A percentile compares a stretch with the other conserved stretches of the same genome.
Conservation (phyloP, 2,888 invertebrate species). For the Tubulanus polymorphus region DNA sequence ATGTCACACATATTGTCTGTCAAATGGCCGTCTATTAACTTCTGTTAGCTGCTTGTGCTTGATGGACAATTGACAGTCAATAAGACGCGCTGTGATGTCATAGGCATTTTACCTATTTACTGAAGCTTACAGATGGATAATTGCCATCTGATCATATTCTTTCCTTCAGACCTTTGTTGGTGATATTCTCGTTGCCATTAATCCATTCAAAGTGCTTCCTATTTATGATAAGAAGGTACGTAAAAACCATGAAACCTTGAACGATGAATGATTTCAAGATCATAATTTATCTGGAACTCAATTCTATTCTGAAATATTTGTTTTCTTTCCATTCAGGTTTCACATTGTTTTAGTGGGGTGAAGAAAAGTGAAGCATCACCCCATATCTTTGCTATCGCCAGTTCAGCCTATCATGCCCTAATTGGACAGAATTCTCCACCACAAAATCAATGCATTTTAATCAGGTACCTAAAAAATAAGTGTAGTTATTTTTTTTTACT, state of each 20-base stretch:
- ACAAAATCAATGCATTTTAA: conserved; percentile 45
- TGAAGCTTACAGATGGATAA: too few species aligned
- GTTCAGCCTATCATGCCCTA: conserved; percentile 43
- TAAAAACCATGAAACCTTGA: neutral
- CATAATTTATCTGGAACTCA: neutral
- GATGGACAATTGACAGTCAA: neutral
- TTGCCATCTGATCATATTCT: conserved; percentile 1
- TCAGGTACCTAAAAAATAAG: conserved; percentile 28
- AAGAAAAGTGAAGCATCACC: conserved; percentile 35
- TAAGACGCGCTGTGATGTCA: too few species aligned
- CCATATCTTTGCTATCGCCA: conserved; percentile 50
- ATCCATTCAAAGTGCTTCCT: conserved; percentile 44
- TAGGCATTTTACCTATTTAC: too few species aligned
- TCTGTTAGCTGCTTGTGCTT: neutral
- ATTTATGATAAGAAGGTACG: conserved; percentile 44
- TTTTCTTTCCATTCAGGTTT: conserved; percentile 22
- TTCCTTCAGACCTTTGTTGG: conserved; percentile 48
- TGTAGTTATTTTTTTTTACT: neutral
- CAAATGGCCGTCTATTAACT: too few species aligned
- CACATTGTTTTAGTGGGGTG: conserved; percentile 29
- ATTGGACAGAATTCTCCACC: conserved; percentile 28
- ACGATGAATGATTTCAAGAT: neutral
- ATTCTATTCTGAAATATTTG: neutral
- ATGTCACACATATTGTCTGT: too few species aligned
- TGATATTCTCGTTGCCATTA: conserved; percentile 48